Conservation (phyloP, 2,888 invertebrate genomes). For the Trachelus troglodyta region DNA sequence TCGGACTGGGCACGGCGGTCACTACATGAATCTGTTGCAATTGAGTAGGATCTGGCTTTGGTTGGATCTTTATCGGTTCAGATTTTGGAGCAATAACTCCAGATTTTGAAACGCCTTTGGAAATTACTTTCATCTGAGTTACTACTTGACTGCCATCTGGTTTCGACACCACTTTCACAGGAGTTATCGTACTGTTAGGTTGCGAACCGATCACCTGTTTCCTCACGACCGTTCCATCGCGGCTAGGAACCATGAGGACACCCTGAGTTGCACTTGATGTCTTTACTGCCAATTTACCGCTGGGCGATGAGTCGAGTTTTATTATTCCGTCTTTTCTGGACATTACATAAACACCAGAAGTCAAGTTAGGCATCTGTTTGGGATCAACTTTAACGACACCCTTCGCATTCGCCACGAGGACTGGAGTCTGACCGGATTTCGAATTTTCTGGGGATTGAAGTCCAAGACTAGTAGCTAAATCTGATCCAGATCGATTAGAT, state of each 20-base stretch:
- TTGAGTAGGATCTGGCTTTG: conserved; percentile 60
- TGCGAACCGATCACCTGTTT: conserved; percentile 58
- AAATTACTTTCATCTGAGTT: conserved; percentile 63
- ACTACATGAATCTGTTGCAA: conserved; percentile 62
- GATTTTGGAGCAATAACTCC: conserved; percentile 45
- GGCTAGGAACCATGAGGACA: conserved; percentile 62
- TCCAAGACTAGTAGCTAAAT: conserved; percentile 70
- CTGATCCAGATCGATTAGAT: conserved; percentile 66
- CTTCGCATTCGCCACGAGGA: conserved; percentile 71
- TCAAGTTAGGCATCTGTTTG: conserved; percentile 75
- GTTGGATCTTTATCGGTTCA: conserved; percentile 63
- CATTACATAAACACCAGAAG: conserved; percentile 80
- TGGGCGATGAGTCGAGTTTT: conserved; percentile 76
- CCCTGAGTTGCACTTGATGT: conserved; percentile 59
- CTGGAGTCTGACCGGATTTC: conserved; percentile 47
- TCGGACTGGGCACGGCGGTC: conserved; percentile 54
- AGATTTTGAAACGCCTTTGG: conserved; percentile 37
- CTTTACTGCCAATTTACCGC: conserved; percentile 66
- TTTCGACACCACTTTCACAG: conserved; percentile 61
- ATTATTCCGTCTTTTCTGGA: conserved; percentile 81
- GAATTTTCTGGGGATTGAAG: conserved; percentile 56
- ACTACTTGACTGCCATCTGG: conserved; percentile 62
- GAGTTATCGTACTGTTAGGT: conserved; percentile 53
- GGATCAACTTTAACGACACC: conserved; percentile 81
- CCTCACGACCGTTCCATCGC: conserved; percentile 54